Base-by-base conservation (phyloP, 1,140 invertebrate species). In the Acromyrmex echinatior region DNA sequence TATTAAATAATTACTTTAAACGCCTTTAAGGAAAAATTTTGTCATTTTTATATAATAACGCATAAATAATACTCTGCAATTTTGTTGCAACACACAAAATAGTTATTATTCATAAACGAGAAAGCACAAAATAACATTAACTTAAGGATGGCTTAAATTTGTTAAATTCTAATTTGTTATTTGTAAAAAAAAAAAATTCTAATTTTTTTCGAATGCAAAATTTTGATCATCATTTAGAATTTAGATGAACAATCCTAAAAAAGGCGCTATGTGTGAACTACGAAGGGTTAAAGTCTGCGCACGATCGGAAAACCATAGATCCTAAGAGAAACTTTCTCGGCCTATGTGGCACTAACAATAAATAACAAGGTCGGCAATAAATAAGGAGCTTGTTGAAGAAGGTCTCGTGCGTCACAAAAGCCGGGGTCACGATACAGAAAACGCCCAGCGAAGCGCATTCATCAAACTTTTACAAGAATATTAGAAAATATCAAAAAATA, bases 321-420 rank as follows among this genome's bases (percentile, higher is more conserved):
- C 14, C 80, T 74, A 63, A 84, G 56, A 76, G 80, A 76, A 76
- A 84, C 68, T 84, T 76, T 84, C 68, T 45, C 70, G 12, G 56
- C 70, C 70, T 84, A 82, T 74, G 56, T 82, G 56, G 39, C 39
- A 84, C 39, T 76, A 84, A 82, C 80, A 74, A 84, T 84, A 74
- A 84, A 84, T 74, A 84, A 76, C 68, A 84, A 84, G 53, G 70
- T 84, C 68, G 80, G 39, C 70, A 84, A 74, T 84, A 84, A 84
- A 84, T 84, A 84, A 84, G 80, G 9, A 49, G 25, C 56, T 62
- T 39, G 68, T 35, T 84, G 74, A 18, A 74, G 56, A 84, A 84
- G 68, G 70, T 84, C 80, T 60, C 31, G 80, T 74, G 70, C 70
- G 39, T 74, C 70, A 84, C 80, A 76, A 76, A 84, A 74, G 68